Evolutionary conservation across 2,888 invertebrate species (phyloP).

Genomic region (Eutolmus rufibarbis): DNA sequence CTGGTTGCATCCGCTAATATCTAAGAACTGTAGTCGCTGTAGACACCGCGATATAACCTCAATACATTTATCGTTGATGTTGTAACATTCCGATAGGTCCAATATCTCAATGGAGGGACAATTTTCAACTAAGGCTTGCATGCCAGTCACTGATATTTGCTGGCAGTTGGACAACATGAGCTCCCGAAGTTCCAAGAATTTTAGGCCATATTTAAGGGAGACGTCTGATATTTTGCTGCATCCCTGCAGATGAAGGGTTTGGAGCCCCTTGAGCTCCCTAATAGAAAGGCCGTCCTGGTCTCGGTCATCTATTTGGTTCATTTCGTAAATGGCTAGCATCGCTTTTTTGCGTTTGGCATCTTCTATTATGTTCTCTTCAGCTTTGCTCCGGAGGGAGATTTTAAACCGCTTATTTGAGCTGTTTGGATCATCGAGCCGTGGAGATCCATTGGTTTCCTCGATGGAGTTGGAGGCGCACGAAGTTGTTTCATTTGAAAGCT

Average conservation of each 20-base stretch:
- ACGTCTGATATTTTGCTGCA: conserved; percentile 78
- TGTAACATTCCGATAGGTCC: conserved; percentile 72
- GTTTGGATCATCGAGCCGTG: background rate
- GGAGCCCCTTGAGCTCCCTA: conserved; percentile 66
- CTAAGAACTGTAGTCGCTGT: conserved; percentile 55
- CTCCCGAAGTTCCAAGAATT: conserved; percentile 69
- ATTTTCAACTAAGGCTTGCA: conserved; percentile 69
- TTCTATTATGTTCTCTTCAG: conserved; percentile 73
- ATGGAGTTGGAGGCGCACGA: background rate
- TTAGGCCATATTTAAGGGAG: conserved; percentile 73
- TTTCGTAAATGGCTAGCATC: conserved; percentile 70
- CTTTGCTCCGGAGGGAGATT: conserved; percentile 71
- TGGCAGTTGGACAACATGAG: conserved; percentile 74
- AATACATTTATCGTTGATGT: conserved; percentile 72
- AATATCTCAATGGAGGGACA: conserved; percentile 76
- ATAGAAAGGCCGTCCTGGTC: conserved; percentile 60
- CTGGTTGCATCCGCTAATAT: conserved; percentile 65
- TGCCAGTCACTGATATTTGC: conserved; percentile 72
- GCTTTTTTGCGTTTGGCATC: conserved; percentile 72
- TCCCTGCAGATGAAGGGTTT: conserved; percentile 70
- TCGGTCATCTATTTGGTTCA: conserved; percentile 48
- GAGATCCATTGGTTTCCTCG: background rate
- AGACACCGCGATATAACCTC: conserved; percentile 63
- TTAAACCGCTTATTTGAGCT: conserved; percentile 52
- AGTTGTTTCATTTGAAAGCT: background rate